Base-by-base conservation (phyloP, 2,797 vertebrate genomes). In the Tragopan temminckii region DNA sequence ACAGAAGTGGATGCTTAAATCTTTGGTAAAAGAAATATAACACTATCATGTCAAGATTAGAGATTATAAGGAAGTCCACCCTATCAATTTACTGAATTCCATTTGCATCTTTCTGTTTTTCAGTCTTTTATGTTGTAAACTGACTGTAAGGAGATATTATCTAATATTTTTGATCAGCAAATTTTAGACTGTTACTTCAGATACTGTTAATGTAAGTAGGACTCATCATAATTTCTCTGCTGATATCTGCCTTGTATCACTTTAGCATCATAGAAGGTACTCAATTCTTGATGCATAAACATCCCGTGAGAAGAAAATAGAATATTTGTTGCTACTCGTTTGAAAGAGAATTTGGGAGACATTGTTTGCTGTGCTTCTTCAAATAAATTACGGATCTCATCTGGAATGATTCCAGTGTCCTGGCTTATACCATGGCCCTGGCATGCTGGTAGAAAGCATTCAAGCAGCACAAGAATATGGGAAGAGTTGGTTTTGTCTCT, bases 271-370 rank as follows among this genome's bases (percentile, higher is more conserved):
- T 72, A 64, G 85, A 92, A 84, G 59, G 67, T 68, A 36, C 53
- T 78, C 0, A 0, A 29, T 55, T 77, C 35, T 42, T 64, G 43
- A 80, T 13, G 8, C 87, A 93, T 92, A 94, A 85, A 94, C 63
- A 90, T 93, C 83, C 55, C 4, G 2, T 92, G 89, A 45, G 42
- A 83, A 89, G 68, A 75, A 62, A 94, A 68, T 43, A 71, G 24
- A 62, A 21, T 93, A 84, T 90, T 85, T 7, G 5, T 88, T 52
- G 87, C 84, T 74, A 17, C 62, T 63, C 35, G 85, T 92, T 81
- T 88, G 50, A 95, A 94, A 88, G 64, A 80, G 13, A 36, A 77
- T 94, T 85, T 62, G 61, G 57, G 64, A 93, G 81, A 62, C 35
- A 38, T 52, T 24, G 1, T 88, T 83, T 92, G 46, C 62, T 89